Evolutionary conservation across 2,797 vertebrate species (phyloP), one percentile per base, ranked within the genome.

Genomic region (Pteronotus mesoamericanus): DNA sequence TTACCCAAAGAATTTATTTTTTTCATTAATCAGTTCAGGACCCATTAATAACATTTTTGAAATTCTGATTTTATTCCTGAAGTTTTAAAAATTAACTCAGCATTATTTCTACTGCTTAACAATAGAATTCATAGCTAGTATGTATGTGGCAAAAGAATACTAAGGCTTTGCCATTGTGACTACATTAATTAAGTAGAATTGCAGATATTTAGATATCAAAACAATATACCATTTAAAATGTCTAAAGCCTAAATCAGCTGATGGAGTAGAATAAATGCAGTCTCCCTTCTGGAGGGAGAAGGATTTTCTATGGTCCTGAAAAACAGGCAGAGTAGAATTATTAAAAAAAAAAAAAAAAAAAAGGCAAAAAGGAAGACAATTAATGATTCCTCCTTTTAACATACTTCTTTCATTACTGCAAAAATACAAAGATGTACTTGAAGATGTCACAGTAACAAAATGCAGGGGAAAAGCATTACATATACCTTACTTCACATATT

Each of bases 361-460:
- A 32, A 16, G 59, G 22, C 34, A 79, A 64, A 51, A 5, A 53
- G 9, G 10, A 46, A 68, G 86, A 84, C 84, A 77, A 89, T 77
- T 61, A 85, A 93, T 51, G 59, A 85, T 79, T 18, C 4, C 34
- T 88, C 78, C 83, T 61, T 79, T 90, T 87, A 57, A 79, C 16
- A 91, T 34, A 71, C 11, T 96, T 78, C 86, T 91, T n/a, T 66
- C 51, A 95, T 80, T 24, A 96, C 24, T 71, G 46, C 42, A 84
- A 53, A 96, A 90, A 71, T 51, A 95, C 24, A 89, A 92, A 93
- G 53, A 19, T 94, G 18, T 78, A 64, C 26, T 78, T 93, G 26
- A 94, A 96, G 24, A 85, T 96, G 34, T 85, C 48, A 89, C 24
- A 39, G 46, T 83, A n/a, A 6, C 51, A 97, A 91, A 86, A 91